Conservation (phyloP, 2,113 vertebrate species). For the Nothocercus julius region DNA sequence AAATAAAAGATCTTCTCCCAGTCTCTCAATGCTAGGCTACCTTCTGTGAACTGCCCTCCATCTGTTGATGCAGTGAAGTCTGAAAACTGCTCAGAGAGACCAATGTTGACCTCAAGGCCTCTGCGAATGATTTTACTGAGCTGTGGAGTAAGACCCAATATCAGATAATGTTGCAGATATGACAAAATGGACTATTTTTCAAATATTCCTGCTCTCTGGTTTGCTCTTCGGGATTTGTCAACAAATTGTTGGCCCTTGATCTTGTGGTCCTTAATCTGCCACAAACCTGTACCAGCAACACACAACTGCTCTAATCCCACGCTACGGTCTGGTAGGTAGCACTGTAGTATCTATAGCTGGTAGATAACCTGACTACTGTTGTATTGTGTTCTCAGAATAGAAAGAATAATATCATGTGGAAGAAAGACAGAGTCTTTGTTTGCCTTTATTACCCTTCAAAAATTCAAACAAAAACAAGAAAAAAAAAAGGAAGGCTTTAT, state of each 20-base stretch:
- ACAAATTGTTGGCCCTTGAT: not conserved
- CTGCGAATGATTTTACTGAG: not conserved
- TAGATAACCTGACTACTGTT: conserved; percentile 16
- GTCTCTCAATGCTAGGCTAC: not conserved
- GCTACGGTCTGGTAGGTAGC: not conserved
- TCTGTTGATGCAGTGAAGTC: not conserved
- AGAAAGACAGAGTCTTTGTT: not conserved
- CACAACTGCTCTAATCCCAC: not conserved
- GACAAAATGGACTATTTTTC: not conserved
- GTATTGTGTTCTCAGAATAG: not conserved
- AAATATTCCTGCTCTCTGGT: not conserved
- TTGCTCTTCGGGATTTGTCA: conserved; percentile 26
- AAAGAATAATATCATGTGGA: not conserved
- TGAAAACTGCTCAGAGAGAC: not conserved
- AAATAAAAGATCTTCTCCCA: not conserved
- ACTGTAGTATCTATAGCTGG: conserved; percentile 5
- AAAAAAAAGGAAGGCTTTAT: not conserved
- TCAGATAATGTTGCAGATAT: not conserved
- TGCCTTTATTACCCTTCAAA: accelerated
- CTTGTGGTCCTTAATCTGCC: not conserved
- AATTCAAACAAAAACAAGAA: accelerated
- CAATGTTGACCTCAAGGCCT: not conserved
- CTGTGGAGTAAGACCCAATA: not conserved
- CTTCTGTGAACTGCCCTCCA: not conserved
- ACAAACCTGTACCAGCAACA: not conserved